Base-by-base conservation (phyloP, 2,797 vertebrate genomes). In the Pyrocephalus nanus region DNA sequence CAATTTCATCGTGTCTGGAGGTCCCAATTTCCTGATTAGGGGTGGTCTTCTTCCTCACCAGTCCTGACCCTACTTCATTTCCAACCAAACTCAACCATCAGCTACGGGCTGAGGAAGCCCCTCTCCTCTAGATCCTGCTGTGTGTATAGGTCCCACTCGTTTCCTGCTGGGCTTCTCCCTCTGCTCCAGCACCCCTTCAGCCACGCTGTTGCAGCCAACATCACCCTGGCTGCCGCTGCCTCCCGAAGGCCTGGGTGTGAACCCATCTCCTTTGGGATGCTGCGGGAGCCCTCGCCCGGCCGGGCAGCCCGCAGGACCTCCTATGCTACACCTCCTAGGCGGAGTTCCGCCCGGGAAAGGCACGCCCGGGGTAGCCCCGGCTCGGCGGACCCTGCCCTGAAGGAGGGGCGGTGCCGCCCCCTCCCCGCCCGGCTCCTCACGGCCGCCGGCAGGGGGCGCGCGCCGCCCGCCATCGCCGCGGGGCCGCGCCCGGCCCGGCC, bases 111-210 rank as follows among this genome's bases (percentile, higher is more conserved):
- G 14, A 51, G 15, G 57, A 73, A 70, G 13, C 19, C 5, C 2
- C 15, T 15, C 36, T 50, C 20, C 29, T 50, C 47, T 48, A 61
- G 64, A 42, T 30, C 38, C 21, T 38, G 55, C 30, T 29, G 3
- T 1, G 11, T 5, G 29, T 21, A 65, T 20, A 15, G 16, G 29
- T 83, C 14, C 29, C 0, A 1, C 1, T 60, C 70, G 10, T 30
- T 23, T 57, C 10, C 60, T 22, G 2, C 34, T 12, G 48, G 30
- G 32, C 43, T 30, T 4, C n/a, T 70, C 58, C 43, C 30, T 22
- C n/a, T 36, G 40, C 70, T 70, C 50, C 45, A 26, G 22, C 23
- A 57, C 2, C 23, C 21, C 34, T 48, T 36, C 32, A 43, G 32
- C 25, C 26, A 9, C 15, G 3, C 34, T 21, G 42, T 47, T 6